phyloP scores from a whole-genome alignment of 53 echinoderm and acorn worm species.

The Temnopleurus reevesii region DNA sequence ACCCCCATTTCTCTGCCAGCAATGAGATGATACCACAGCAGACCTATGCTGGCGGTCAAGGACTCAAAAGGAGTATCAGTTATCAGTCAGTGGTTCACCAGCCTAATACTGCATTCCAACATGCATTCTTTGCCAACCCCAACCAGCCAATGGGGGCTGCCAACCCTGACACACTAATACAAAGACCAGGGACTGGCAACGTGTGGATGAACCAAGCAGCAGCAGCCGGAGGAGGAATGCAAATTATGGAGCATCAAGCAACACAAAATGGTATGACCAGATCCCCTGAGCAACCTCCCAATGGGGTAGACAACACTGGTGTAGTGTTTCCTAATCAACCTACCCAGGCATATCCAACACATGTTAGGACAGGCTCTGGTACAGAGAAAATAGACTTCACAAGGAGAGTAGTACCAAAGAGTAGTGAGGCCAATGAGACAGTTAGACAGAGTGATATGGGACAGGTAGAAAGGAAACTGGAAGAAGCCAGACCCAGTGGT shows the following conservation, averaged over 20 bases:
- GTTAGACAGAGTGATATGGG: constrained; percentile 17
- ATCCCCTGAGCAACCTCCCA: constrained; percentile 35
- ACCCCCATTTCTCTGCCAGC: constrained; percentile 33
- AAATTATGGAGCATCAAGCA: background rate
- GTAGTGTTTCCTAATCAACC: background rate
- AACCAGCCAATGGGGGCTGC: constrained; percentile 15
- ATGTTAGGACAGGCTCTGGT: constrained; percentile 46
- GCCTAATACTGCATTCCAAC: background rate
- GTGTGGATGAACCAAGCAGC: background rate
- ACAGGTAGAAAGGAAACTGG: constrained; percentile 53
- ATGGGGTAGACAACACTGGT: constrained; percentile 19
- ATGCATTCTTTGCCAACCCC: constrained; percentile 7
- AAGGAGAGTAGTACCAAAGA: background rate
- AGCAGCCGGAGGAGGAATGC: background rate
- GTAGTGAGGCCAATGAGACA: background rate
- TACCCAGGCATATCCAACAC: background rate
- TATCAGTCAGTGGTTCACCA: constrained; percentile 41
- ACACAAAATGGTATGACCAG: background rate
- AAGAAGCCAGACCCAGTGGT: constrained; percentile 55
- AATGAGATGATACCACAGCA: constrained; percentile 37
- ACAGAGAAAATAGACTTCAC: constrained; percentile 47
- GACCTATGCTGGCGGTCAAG: background rate
- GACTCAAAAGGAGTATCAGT: constrained; percentile 50
- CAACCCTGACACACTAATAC: background rate
- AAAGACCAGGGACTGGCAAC: background rate